Conservation (phyloP, 2,797 vertebrate genomes). For the Lepus townsendii region DNA sequence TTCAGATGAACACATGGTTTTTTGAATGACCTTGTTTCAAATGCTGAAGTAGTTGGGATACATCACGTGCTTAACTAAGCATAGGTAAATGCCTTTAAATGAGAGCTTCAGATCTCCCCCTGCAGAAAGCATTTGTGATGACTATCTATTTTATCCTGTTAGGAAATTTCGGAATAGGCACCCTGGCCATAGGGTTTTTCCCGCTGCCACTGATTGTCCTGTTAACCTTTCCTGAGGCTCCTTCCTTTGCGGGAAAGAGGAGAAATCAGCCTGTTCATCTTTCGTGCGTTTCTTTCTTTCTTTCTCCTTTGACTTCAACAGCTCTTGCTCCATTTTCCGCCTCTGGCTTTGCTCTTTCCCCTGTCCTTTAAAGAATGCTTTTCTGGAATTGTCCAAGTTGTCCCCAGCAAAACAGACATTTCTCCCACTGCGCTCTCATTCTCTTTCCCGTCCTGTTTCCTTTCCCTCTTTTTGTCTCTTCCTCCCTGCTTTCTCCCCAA, state of each 20-base stretch:
- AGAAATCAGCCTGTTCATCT: background rate
- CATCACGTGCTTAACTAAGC: constrained; percentile 9
- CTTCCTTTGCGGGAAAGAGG: background rate
- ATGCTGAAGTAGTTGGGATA: constrained; percentile 2
- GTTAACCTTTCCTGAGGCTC: background rate
- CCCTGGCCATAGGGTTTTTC: constrained; percentile 4
- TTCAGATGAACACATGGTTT: background rate
- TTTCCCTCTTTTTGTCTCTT: background rate
- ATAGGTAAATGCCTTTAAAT: constrained; percentile 1
- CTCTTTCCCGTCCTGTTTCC: background rate
- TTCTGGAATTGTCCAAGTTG: constrained; percentile 8
- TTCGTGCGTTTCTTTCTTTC: constrained; percentile 41
- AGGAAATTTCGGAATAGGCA: constrained; percentile 48
- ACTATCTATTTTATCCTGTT: constrained; percentile 37
- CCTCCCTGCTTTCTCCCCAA: constrained; percentile 49
- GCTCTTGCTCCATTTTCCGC: background rate
- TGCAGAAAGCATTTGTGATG: constrained; percentile 31
- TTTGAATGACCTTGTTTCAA: background rate
- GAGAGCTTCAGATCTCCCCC: background rate
- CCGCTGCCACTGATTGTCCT: background rate
- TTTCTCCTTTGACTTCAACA: constrained; percentile 21
- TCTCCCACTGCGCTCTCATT: background rate
- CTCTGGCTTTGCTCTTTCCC: background rate
- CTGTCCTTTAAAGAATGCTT: background rate
- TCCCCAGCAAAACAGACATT: background rate